Percentiles rank a stretch among this genome's conserved stretches.
Evolutionary conservation across 2,113 vertebrate genomes (phyloP).

Genomic region (Prietella phreatophila): DNA sequence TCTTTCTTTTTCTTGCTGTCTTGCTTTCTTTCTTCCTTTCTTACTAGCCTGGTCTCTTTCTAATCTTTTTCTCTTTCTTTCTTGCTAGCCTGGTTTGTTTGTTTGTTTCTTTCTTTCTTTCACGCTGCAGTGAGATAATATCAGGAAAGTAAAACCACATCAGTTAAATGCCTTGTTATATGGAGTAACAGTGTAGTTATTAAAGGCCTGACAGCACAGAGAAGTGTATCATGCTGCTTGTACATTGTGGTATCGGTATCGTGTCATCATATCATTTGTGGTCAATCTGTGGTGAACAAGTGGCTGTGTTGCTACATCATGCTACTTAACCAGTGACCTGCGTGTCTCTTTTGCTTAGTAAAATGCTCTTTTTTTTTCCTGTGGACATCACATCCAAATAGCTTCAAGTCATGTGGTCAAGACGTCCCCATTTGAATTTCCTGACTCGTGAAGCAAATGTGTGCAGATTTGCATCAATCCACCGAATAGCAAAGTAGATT

Average conservation of each 20-base stretch:
- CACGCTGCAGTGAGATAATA: neutral
- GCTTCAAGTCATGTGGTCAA: conserved; percentile 8
- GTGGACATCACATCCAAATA: conserved; percentile 43
- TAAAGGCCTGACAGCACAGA: neutral
- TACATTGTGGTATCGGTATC: neutral
- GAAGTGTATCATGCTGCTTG: neutral
- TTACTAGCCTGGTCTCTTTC: neutral
- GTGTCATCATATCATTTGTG: neutral
- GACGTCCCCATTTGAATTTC: conserved; percentile 54
- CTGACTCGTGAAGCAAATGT: conserved; percentile 50
- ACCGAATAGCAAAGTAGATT: conserved; percentile 29
- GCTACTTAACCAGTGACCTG: neutral
- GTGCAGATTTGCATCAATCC: conserved; percentile 32
- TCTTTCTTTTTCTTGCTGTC: neutral
- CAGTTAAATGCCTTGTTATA: neutral
- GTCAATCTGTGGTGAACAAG: neutral
- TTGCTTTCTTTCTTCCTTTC: neutral
- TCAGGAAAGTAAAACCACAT: neutral
- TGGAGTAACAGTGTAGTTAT: neutral
- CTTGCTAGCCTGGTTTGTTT: neutral
- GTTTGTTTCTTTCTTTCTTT: neutral
- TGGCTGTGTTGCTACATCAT: neutral
- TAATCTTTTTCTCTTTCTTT: neutral
- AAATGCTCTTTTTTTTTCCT: conserved; percentile 39
- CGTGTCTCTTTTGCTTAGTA: conserved; percentile 39